Evolutionary conservation across 2,888 invertebrate genomes (phyloP).

Genomic region (Tinea pellionella): DNA sequence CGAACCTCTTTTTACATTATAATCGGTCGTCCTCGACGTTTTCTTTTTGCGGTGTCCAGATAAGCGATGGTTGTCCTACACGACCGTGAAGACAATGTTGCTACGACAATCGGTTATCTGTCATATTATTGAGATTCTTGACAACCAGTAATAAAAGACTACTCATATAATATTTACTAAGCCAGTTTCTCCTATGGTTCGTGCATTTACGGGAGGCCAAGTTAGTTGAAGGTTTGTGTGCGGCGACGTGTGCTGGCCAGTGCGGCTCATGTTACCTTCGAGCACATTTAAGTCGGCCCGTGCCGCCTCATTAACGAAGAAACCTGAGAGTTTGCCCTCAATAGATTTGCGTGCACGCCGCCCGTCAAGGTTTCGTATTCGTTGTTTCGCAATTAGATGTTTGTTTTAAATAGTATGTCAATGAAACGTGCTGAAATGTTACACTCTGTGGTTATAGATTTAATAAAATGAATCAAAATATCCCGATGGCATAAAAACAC

Average conservation of each 20-base stretch:
- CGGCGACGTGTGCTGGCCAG: constrained; percentile 9
- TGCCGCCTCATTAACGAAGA: constrained; percentile 52
- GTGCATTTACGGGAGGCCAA: neutral
- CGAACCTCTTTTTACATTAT: constrained; percentile 65
- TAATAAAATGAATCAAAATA: no score
- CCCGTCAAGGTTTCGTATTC: constrained; percentile 15
- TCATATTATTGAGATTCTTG: constrained; percentile 13
- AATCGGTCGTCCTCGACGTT: constrained; percentile 55
- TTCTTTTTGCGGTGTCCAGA: constrained; percentile 42
- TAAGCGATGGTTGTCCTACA: constrained; percentile 39
- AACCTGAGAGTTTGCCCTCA: constrained; percentile 24
- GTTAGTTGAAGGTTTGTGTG: neutral
- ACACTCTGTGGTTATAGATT: no score
- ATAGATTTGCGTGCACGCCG: constrained; percentile 25
- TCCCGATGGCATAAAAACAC: neutral
- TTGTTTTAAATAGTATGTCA: neutral
- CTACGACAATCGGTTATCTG: constrained; percentile 18
- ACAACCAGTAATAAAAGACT: neutral
- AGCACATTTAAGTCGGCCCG: constrained; percentile 25
- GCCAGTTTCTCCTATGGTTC: neutral
- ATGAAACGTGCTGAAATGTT: no score
- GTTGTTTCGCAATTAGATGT: neutral
- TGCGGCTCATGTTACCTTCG: constrained; percentile 34
- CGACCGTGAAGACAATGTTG: constrained; percentile 21
- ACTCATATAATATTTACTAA: neutral